Evolutionary conservation across 2,888 invertebrate species (phyloP), one percentile per base, ranked within the genome.

Genomic region (Cephalotes varians): DNA sequence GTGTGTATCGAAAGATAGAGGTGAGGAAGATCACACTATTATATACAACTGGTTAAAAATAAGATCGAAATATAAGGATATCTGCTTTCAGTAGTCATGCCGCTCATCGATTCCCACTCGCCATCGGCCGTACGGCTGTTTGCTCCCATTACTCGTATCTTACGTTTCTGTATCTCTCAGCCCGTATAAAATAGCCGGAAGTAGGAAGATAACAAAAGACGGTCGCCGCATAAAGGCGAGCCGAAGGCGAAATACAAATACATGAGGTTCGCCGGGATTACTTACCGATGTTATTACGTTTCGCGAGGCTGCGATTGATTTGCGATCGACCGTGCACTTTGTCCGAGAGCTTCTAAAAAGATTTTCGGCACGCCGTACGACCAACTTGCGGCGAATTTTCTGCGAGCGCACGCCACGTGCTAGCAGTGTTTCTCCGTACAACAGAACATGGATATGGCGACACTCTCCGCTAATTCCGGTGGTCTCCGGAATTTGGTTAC

Each of bases 371-470:
- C 81, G 81, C 80, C 44, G 60, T 82, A 81, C n/a, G 54, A 51
- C 64, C 69, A 80, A 88, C 81, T 87, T 81, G 37, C 51, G 5
- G 51, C 37, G 12, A 31, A 82, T 72, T 82, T 88, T 28, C 58
- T 54, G 44, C 79, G 82, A 86, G 82, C 62, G 3, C 69, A 15
- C 72, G 96, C 96, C 96, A 96, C 96, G 96, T 96, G 96, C 96
- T 96, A 95, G 95, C 96, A 96, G 96, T 96, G 96, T 96, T 96
- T 96, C 96, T 95, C 94, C 92, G 95, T 93, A 95, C 95, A 95
- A 95, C 95, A 95, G 95, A 95, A 95, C 95, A 95, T 96, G 21
- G 96, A 96, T 95, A 96, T 96, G 96, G 96, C 96, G 95, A 64
- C 64, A 37, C 90, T n/a, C 89, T 86, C 69, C 74, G 82, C 87